Evolutionary conservation across 2,888 invertebrate species (phyloP), one percentile per base, ranked within the genome.

Genomic region (Eucera pruinosa): DNA sequence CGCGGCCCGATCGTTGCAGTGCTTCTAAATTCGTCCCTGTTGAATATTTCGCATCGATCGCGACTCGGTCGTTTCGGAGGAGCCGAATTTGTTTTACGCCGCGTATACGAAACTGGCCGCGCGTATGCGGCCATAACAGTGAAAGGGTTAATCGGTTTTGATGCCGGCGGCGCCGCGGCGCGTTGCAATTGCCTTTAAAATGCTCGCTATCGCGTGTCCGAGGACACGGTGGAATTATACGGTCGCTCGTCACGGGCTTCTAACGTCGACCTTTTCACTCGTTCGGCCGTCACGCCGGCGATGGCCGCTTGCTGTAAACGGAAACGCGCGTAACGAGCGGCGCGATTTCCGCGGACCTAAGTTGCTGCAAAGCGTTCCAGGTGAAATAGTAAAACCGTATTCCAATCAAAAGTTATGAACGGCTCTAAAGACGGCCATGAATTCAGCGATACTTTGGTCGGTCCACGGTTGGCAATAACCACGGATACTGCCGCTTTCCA

Each of bases 401-500:
- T 72, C 64, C 75, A 70, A 83, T 83, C 72, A 75, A 78, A 83
- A 79, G 75, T 78, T 78, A 57, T 47, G 58, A 50, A 60, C 78
- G 70, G 47, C 58, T 45, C 58, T 54, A 66, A 68, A 60, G 67
- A 54, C 52, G n/a, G n/a, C n/a, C n/a, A 64, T 61, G 67, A 78
- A 80, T 66, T 71, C 67, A 7, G 57, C 30, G 48, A 70, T 66
- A 54, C 61, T 48, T 70, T 20, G 67, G 64, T 48, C 47, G 61
- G 54, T 45, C 52, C 30, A 20, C 60, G 67, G n/a, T n/a, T 41
- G 43, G 70, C 72, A 66, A 70, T 80, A 80, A 74, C 68, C 69
- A 52, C 30, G 52, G 58, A 66, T 76, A 76, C 39, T 62, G 65
- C 43, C 57, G 58, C 30, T n/a, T 43, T 25, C 41, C 30, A 39